Evolutionary conservation across 2,113 vertebrate species (phyloP).

Genomic region (Numida meleagris): DNA sequence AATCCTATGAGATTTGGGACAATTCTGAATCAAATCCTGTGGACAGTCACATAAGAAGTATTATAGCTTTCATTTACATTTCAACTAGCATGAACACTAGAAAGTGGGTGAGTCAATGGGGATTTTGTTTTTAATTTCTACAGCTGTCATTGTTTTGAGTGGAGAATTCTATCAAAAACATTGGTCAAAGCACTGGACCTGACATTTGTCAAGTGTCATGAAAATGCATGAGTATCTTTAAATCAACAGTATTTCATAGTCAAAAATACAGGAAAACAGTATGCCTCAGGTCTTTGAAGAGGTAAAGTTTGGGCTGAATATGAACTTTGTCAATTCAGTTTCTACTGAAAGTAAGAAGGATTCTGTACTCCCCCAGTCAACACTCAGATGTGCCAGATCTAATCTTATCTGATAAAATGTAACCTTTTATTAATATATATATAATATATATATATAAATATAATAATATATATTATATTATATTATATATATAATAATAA

Average conservation of each 20-base stretch:
- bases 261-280: background rate
- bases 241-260: background rate
- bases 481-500: no score
- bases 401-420: background rate
- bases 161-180: background rate
- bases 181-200: background rate
- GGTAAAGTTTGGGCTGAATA: background rate
- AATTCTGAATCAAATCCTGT: background rate
- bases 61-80: background rate
- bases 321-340: background rate
- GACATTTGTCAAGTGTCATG: background rate
- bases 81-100: rapidly evolving
- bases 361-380: background rate
- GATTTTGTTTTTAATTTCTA: background rate
- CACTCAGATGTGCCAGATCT: background rate
- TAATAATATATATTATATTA: no score
- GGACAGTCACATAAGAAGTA: background rate
- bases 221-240: background rate
- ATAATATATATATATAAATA: no score
- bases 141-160: background rate
- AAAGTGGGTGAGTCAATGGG: rapidly evolving
- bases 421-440: background rate
- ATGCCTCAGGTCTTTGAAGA: background rate
- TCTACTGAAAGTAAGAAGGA: background rate
- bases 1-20: background rate